Conservation (phyloP, 2,113 vertebrate species). For the Sterrhoptilus dennistouni region DNA sequence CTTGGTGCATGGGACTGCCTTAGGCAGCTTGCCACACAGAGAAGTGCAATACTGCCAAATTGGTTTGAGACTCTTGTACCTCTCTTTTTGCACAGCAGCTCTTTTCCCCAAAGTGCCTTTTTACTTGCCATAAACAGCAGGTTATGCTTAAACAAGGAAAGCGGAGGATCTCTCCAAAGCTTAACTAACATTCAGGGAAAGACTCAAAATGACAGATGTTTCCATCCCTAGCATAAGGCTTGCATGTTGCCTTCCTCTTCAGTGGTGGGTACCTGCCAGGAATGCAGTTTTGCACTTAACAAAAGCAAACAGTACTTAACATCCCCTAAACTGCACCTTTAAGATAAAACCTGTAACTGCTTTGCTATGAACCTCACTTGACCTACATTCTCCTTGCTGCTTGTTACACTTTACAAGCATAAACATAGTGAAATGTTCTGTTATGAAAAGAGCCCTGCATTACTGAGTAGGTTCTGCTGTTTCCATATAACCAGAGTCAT, state of each 20-base stretch:
- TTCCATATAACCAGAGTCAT: neutral
- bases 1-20: neutral
- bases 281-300: neutral
- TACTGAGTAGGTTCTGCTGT: neutral
- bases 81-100: neutral
- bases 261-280: neutral
- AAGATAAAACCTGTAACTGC: neutral
- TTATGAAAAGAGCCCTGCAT: neutral
- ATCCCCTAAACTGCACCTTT: neutral
- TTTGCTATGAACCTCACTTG: neutral
- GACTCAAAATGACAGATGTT: neutral
- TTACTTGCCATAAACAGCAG: neutral
- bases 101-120: neutral
- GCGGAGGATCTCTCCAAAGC: neutral
- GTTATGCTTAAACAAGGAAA: neutral
- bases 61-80: neutral
- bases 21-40: neutral
- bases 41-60: neutral
- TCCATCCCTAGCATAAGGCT: neutral
- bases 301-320: neutral
- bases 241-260: neutral
- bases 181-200: neutral
- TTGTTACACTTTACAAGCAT: slow-evolving; percentile 11
- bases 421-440: neutral
- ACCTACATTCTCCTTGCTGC: slow-evolving; percentile 6